Percentiles rank a stretch among this genome's conserved stretches.
phyloP scores from a whole-genome alignment of 2,888 invertebrate genomes.

The Cerastis leucographa region DNA sequence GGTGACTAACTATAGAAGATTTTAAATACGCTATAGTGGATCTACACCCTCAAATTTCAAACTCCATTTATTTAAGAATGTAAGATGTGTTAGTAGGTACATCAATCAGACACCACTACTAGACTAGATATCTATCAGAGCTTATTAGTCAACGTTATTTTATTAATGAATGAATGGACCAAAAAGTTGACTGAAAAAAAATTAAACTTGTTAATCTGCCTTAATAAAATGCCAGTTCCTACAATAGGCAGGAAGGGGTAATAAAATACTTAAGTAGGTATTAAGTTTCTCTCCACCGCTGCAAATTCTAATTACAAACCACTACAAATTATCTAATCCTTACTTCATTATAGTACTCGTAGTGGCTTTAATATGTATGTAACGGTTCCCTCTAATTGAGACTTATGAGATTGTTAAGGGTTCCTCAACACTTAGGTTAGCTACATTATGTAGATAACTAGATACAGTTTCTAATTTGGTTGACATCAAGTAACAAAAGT shows the following conservation, averaged over 20 bases:
- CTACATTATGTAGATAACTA: conserved; percentile 9
- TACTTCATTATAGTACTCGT: conserved; percentile 39
- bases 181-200: too few relatives aligned
- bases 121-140: neutral
- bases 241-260: neutral
- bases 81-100: too few relatives aligned
- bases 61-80: too few relatives aligned
- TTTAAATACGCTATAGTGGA: too few relatives aligned
- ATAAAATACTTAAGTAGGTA: neutral
- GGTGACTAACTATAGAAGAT: too few relatives aligned
- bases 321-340: conserved; percentile 45
- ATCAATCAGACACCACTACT: too few relatives aligned
- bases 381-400: conserved; percentile 56
- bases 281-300: neutral
- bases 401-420: conserved; percentile 53
- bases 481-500: neutral
- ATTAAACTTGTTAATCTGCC: neutral
- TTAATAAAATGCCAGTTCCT: neutral
- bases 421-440: conserved; percentile 20
- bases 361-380: conserved; percentile 52
- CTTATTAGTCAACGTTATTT: too few relatives aligned
- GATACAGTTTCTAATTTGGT: conserved; percentile 4
- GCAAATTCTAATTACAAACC: conserved; percentile 41
- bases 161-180: too few relatives aligned
- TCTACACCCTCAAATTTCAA: too few relatives aligned